Evolutionary conservation across 2,113 vertebrate species (phyloP), one percentile per base, ranked within the genome.

Genomic region (Trichomycterus rosablanca): DNA sequence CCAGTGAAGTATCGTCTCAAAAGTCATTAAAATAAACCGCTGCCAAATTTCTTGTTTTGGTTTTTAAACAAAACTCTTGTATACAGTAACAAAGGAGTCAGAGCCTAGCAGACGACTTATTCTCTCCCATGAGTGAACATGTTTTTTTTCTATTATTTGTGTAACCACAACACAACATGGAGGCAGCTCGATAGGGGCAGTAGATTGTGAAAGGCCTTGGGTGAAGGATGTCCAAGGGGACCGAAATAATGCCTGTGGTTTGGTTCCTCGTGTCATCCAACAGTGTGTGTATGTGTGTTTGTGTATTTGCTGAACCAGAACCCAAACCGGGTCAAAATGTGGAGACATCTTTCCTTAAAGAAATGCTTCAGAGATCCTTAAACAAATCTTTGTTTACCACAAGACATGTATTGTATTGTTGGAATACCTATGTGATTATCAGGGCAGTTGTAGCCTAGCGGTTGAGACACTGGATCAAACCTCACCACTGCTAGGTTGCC

Each of bases 101-200:
- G 42, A 56, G 62, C 22, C 22, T 26, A 37, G 42, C 20, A n/a
- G 30, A 37, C 39, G 44, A 28, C 43, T 39, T 46, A 20, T 65
- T 40, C 23, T 49, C 15, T 49, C 22, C 57, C 70, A 72, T 63
- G 70, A 72, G 64, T 55, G 45, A 48, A 59, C 70, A 67, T 45
- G 58, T 52, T 46, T 63, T 58, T 50, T 43, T 45, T 10, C 7
- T 22, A 23, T 22, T 12, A 8, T 26, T 66, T 42, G 39, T 32
- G 44, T 62, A 71, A 71, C 63, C 70, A 72, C 70, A 72, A 72
- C 64, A 67, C 64, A 56, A 59, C 43, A 51, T 63, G 53, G 48
- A 57, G 63, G 63, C 34, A 28, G 59, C 34, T 35, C 35, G 45
- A 43, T 56, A 66, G 61, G 50, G 54, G 53, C 57, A 57, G 58